Percentiles rank a stretch among this genome's conserved stretches.
Conservation (phyloP, 2,888 invertebrate genomes). For the Hesperia comma region DNA sequence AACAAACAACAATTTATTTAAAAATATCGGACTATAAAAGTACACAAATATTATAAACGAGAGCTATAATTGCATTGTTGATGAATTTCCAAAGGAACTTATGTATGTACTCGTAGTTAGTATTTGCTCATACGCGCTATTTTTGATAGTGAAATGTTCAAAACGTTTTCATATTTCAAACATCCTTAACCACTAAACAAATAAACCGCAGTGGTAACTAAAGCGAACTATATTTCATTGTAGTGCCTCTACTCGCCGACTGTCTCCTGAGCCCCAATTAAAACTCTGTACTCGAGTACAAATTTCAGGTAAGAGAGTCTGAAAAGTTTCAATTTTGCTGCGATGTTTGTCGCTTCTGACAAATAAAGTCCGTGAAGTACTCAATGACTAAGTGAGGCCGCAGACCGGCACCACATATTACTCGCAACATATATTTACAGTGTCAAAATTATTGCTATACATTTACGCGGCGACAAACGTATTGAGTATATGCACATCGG, state of each 20-base stretch:
- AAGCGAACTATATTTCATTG: slow-evolving; percentile 42
- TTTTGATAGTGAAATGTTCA: background rate
- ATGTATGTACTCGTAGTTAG: no score
- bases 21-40: no score
- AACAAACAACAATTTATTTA: no score
- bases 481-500: no score
- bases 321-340: slow-evolving; percentile 5
- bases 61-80: no score
- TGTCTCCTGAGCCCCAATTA: slow-evolving; percentile 52
- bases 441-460: no score
- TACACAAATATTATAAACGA: no score
- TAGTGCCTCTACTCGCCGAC: slow-evolving; percentile 21
- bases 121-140: no score
- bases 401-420: no score
- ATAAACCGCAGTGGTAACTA: background rate
- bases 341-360: slow-evolving; percentile 7
- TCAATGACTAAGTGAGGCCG: slow-evolving; percentile 4
- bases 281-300: slow-evolving; percentile 48
- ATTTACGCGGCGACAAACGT: no score
- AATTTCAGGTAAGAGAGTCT: slow-evolving; percentile 5
- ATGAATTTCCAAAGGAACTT: no score
- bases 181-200: background rate
- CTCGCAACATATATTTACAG: no score
- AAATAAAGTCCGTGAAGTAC: slow-evolving; percentile 10
- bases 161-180: background rate